Conservation (phyloP, 2,888 invertebrate species). For the Acronicta aceris region DNA sequence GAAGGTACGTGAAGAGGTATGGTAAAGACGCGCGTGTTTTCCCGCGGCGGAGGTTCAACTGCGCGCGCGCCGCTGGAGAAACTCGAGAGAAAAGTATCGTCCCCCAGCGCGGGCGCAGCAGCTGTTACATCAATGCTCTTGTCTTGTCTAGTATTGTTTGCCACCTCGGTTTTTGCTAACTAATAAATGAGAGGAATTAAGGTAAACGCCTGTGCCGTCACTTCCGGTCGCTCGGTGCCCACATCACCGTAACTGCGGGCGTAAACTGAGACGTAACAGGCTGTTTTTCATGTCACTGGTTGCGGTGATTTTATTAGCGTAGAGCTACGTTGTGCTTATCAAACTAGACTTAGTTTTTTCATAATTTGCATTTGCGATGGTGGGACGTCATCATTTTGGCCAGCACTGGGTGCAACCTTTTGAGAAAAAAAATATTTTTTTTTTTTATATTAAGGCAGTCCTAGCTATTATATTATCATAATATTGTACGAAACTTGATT, state of each 20-base stretch:
- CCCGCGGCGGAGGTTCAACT: slow-evolving; percentile 72
- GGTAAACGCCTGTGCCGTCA: slow-evolving; percentile 56
- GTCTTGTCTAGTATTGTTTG: slow-evolving; percentile 68
- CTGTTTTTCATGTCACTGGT: slow-evolving; percentile 22
- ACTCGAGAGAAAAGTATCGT: slow-evolving; percentile 85
- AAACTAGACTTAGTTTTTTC: slow-evolving; percentile 8
- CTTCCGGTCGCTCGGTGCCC: slow-evolving; percentile 69
- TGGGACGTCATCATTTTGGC: too few species aligned
- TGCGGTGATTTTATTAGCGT: slow-evolving; percentile 37
- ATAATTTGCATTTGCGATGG: background rate
- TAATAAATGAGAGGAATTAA: slow-evolving; percentile 64
- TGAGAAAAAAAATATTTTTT: too few species aligned
- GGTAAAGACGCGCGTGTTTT: slow-evolving; percentile 71
- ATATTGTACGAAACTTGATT: too few species aligned
- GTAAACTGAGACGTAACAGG: slow-evolving; percentile 42
- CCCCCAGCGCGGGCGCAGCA: slow-evolving; percentile 68
- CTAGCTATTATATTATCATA: too few species aligned
- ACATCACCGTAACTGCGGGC: slow-evolving; percentile 46
- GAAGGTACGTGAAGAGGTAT: slow-evolving; percentile 28
- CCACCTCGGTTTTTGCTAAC: slow-evolving; percentile 64
- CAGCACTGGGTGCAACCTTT: too few species aligned
- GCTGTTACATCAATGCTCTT: slow-evolving; percentile 83
- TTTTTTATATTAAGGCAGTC: too few species aligned
- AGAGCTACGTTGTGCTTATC: background rate
- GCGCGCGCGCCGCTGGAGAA: slow-evolving; percentile 79